These are phyloP conservation scores for Herpailurus yagouaroundi DNA, from an alignment of 2,113 vertebrate genomes.

Conservation along the genomic window DNA sequence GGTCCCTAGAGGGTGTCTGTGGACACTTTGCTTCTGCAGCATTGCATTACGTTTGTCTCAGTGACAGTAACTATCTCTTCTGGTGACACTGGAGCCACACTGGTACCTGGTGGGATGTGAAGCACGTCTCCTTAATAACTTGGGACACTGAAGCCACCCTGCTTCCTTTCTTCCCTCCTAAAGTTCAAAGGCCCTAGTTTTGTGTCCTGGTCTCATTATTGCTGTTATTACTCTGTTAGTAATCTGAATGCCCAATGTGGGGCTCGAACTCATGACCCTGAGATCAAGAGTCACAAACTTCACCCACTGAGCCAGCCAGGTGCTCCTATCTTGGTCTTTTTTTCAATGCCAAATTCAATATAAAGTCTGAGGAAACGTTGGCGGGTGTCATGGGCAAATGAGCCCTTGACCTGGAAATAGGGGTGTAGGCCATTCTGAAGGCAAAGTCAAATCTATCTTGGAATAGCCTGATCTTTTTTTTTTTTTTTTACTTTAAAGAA, in stretches of 20 bases:
- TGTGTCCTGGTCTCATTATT: not conserved
- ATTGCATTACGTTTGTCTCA: not conserved
- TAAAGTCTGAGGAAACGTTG: not conserved
- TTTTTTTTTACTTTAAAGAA: too few relatives aligned
- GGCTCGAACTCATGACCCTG: not conserved
- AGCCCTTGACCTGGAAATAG: not conserved
- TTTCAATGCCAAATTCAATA: not conserved
- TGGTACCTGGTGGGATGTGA: too few relatives aligned
- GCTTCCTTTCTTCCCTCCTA: not conserved
- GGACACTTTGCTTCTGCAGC: not conserved
- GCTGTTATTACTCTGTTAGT: not conserved
- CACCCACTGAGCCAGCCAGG: not conserved
- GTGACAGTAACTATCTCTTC: not conserved
- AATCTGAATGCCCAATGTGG: not conserved
- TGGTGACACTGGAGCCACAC: not conserved
- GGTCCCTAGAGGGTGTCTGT: not conserved
- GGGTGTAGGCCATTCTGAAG: not conserved
- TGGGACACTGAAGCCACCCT: not conserved
- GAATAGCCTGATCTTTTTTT: not conserved
- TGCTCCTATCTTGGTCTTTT: not conserved
- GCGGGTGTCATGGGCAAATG: not conserved
- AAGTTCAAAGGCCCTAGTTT: not conserved
- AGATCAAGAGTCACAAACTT: not conserved
- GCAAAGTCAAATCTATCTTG: not conserved
- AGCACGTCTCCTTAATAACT: not conserved